phyloP scores from a whole-genome alignment of 2,113 vertebrate species.

The Tupaia tana region DNA sequence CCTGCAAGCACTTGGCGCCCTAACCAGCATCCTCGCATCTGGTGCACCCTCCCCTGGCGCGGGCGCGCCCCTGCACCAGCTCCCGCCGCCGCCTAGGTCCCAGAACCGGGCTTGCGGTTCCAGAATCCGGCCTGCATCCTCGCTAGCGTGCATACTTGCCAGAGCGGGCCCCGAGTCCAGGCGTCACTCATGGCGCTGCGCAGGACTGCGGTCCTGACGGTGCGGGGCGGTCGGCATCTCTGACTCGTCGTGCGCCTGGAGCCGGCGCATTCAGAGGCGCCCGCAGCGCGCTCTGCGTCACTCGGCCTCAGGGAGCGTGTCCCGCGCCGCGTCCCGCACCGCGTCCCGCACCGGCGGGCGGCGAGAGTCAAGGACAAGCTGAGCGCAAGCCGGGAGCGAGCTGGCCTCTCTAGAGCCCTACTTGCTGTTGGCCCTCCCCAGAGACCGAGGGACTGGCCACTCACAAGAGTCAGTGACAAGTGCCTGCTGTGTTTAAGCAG shows the following conservation, averaged over 20 bases:
- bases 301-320: neutral
- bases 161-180: rapidly evolving
- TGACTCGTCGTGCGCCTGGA: neutral
- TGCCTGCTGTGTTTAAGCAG: too few species aligned
- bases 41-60: neutral
- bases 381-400: neutral
- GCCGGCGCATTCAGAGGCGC: neutral
- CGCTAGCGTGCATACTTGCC: neutral
- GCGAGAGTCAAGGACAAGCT: neutral
- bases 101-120: neutral
- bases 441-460: neutral
- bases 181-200: neutral
- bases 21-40: neutral
- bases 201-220: neutral
- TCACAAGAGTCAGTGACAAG: neutral
- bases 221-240: neutral
- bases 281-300: slow-evolving; percentile 63
- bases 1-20: neutral
- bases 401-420: neutral
- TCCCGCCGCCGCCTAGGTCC: too few species aligned
- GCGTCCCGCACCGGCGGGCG: neutral
- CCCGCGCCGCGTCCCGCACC: neutral
- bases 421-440: neutral
- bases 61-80: neutral
- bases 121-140: neutral